A percentile compares a stretch with the other conserved stretches of the same genome.
Evolutionary conservation across 2,113 vertebrate species (phyloP).

Genomic region (Chrysochloris asiatica): DNA sequence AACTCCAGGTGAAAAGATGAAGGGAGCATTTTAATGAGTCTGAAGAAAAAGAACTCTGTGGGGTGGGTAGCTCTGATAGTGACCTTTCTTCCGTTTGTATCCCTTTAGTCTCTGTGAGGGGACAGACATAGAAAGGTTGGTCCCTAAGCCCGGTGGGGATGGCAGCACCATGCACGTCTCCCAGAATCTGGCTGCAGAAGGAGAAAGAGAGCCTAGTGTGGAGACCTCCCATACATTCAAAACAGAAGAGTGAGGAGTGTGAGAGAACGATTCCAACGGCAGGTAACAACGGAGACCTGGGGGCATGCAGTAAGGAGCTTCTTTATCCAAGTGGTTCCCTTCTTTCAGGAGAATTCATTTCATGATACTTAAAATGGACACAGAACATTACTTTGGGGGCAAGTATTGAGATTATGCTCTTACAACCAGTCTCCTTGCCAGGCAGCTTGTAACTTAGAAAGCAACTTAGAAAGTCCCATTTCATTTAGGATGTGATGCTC

Average conservation of each 20-base stretch:
- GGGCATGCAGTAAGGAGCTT: slow-evolving; percentile 6
- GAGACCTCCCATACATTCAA: background rate
- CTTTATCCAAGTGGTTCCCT: slow-evolving; percentile 46
- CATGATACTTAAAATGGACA: slow-evolving; percentile 51
- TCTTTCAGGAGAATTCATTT: slow-evolving; percentile 62
- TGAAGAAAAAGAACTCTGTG: slow-evolving; percentile 32
- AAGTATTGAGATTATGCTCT: slow-evolving; percentile 22
- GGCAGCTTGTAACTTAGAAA: slow-evolving; percentile 64
- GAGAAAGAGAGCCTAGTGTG: background rate
- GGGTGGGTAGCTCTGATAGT: background rate
- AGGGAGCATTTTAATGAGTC: slow-evolving; percentile 17
- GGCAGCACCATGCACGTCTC: background rate
- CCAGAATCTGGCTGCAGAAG: background rate
- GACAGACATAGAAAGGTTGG: background rate
- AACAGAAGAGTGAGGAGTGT: slow-evolving; percentile 16
- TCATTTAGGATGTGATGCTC: slow-evolving; percentile 47
- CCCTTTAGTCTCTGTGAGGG: background rate
- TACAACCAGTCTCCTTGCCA: slow-evolving; percentile 63
- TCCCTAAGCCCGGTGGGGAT: accelerated
- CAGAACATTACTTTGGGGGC: slow-evolving; percentile 64
- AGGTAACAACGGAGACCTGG: background rate
- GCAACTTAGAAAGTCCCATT: slow-evolving; percentile 60
- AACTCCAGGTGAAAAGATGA: slow-evolving; percentile 48
- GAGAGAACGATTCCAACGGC: slow-evolving; percentile 11
- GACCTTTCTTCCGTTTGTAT: slow-evolving; percentile 17